Evolutionary conservation across 2,888 invertebrate species (phyloP).

Genomic region (Gymnosoma rotundatum): DNA sequence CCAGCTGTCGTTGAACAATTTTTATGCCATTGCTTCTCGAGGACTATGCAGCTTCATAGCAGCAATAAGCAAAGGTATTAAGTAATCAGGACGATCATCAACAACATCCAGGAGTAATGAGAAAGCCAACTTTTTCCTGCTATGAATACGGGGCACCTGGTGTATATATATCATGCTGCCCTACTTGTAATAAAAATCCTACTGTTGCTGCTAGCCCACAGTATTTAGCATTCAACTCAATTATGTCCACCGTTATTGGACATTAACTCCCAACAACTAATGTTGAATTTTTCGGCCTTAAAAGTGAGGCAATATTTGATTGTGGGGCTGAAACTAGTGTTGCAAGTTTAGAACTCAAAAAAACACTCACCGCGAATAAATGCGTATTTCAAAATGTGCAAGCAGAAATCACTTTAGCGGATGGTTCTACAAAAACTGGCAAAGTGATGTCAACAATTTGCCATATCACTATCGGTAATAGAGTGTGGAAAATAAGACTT

Average conservation of each 20-base stretch:
- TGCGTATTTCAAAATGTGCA: slow-evolving; percentile 43
- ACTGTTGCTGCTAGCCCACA: neutral
- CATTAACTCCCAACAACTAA: slow-evolving; percentile 45
- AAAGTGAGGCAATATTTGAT: slow-evolving; percentile 15
- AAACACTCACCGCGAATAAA: slow-evolving; percentile 30
- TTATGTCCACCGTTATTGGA: slow-evolving; percentile 43
- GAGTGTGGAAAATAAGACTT: neutral
- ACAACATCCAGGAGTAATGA: neutral
- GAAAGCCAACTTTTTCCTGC: neutral
- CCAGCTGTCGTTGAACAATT: neutral
- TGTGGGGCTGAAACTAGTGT: slow-evolving; percentile 51
- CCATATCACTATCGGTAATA: slow-evolving; percentile 14
- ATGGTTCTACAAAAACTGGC: slow-evolving; percentile 29
- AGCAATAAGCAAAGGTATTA: neutral
- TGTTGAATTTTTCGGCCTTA: slow-evolving; percentile 17
- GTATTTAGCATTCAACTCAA: neutral
- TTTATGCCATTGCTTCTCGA: neutral
- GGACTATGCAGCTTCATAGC: neutral
- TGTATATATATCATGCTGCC: neutral
- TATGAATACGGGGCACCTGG: slow-evolving; percentile 2
- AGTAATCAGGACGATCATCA: neutral
- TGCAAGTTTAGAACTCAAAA: slow-evolving; percentile 24
- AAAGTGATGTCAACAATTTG: slow-evolving; percentile 19
- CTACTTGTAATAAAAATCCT: neutral
- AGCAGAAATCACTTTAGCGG: slow-evolving; percentile 57